Base-by-base conservation (phyloP, 1,140 invertebrate species). In the Gyrodactylus salaris region DNA sequence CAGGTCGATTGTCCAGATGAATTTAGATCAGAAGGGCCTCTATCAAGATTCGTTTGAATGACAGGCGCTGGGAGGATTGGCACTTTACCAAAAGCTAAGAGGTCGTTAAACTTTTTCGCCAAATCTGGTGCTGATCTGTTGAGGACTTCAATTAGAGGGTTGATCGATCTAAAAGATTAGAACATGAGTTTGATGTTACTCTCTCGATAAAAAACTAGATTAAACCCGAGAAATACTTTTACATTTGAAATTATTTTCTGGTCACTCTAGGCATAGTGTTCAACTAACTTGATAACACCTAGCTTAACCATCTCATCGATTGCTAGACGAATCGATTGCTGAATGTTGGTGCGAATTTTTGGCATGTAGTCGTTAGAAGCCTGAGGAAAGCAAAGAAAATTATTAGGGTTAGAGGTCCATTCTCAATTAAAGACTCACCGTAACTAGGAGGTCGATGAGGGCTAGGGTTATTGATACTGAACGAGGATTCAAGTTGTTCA, bases 401-500 rank as follows among this genome's bases (percentile, higher is more conserved):
- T 20, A 25, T 24, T 24, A 2, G 1, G 26, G 20, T 1, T 1
- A 2, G 25, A 71, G 25, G 21, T 1, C 20, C 26, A 24, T 2
- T 7, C 7, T 7, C 34, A n/a, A 16, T 54, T 54, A 16, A 7
- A 54, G 26, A 71, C 25, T 71, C 26, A 71, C 70, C 20, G 25
- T 71, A 25, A 71, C 70, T n/a, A 71, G 26, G n/a, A 71, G 25
- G n/a, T 71, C 70, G 7, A 71, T 25, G 7, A 71, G 25, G 7
- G 34, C n/a, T n/a, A 54, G n/a, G 26, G 70, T 25, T 23, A 71
- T 71, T 25, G 70, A 24, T 20, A 71, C 70, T 20, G 70, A 71
- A 71, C 25, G 25, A 20, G 21, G 21, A 7, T 21, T 71, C 25
- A 71, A 24, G 26, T 71, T 71, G 24, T 71, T 21, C 70, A 71